Conservation (phyloP, 2,113 vertebrate species). For the Peromyscus leucopus region DNA sequence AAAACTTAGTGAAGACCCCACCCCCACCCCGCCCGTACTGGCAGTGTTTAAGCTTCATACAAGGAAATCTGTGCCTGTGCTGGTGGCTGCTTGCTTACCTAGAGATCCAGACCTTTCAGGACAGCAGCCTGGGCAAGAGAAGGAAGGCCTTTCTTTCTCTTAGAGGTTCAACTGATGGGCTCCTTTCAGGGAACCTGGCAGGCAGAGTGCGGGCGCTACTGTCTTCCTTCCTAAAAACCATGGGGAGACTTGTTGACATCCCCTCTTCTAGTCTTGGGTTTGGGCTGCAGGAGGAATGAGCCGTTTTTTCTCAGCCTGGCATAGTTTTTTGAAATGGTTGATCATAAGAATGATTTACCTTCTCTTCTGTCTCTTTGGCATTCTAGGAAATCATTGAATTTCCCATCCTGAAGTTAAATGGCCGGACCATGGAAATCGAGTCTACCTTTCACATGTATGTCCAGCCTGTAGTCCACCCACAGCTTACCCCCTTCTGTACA, state of each 20-base stretch:
- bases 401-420: conserved; percentile 92
- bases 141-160: background rate
- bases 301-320: conserved; percentile 35
- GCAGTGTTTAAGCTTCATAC: conserved; percentile 86
- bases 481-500: conserved; percentile 93
- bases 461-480: conserved; percentile 92
- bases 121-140: background rate
- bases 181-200: background rate
- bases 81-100: conserved; percentile 83
- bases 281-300: conserved; percentile 46
- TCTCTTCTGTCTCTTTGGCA: conserved; percentile 63
- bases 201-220: background rate
- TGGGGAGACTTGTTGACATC: background rate
- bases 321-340: conserved; percentile 53
- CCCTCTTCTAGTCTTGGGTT: conserved; percentile 13
- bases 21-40: conserved; percentile 51
- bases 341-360: conserved; percentile 45
- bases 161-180: background rate
- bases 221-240: conserved; percentile 12
- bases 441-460: conserved; percentile 93
- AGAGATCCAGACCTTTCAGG: conserved; percentile 72
- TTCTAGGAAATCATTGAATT: conserved; percentile 93
- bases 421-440: conserved; percentile 92
- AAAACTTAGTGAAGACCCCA: conserved; percentile 79
- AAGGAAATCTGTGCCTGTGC: conserved; percentile 81